Base-by-base conservation (phyloP, 37 sponge, comb jelly and placozoan species). In the Hexactinellida sp. region DNA sequence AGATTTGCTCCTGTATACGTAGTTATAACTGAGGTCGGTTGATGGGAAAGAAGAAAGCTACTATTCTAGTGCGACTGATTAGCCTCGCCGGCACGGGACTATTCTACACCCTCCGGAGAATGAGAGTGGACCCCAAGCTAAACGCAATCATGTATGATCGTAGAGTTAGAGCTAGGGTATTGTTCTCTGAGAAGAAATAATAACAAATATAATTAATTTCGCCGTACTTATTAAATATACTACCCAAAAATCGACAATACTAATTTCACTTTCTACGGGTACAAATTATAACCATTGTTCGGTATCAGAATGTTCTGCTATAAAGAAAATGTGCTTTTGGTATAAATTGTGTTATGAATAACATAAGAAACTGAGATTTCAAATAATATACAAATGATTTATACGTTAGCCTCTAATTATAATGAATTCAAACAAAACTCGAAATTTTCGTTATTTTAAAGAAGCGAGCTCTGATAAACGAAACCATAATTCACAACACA, bases 31-130 rank as follows among this genome's bases (percentile, higher is more conserved):
- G n/a, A n/a, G n/a, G n/a, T 47, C 16, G 52, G 16, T 47, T 47
- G 30, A 63, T 63, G 76, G 76, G 76, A 63, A 63, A 28, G 76
- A 63, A 63, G 76, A 63, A 63, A 28, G 76, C 76, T n/a, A 21
- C 3, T 28, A 1, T 63, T 7, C 1, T 63, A n/a, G 30, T 63
- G 5, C 76, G 76, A 25, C 1, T 63, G 21, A 5, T 25, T 63
- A 63, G 76, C 13, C 76, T 63, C 5, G 76, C 76, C 5, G 76
- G 28, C 5, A 63, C 76, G 5, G 76, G 76, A 63, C 5, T 63
- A 7, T 63, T 63, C 76, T 63, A 63, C 34, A 25, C 32, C 3
- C 3, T 63, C 19, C 25, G 76, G 76, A 63, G 76, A 23, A 63
- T 21, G 76, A 63, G 76, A 28, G 76, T 1, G 13, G 76, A 63